These are phyloP conservation scores for Hydrozoanthus gracilis DNA, from an alignment of 92 coral and sea anemone genomes.

Conservation along the genomic window DNA sequence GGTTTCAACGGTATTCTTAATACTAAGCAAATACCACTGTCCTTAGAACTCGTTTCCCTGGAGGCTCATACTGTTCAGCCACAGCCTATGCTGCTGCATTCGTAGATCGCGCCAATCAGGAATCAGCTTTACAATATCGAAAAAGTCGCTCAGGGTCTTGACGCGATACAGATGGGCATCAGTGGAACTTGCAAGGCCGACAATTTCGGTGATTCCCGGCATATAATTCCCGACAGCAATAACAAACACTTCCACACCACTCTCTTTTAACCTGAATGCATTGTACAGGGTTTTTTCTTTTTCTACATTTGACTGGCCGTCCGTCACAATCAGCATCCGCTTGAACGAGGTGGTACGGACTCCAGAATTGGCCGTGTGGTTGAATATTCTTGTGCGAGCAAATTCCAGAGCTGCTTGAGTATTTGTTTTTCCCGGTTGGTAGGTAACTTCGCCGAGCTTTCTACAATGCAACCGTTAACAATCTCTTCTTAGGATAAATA, in stretches of 20 bases:
- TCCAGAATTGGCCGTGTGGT: constrained; percentile 46
- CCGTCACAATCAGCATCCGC: constrained; percentile 80
- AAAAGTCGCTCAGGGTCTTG: constrained; percentile 54
- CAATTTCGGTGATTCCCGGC: constrained; percentile 74
- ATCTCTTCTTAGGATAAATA: not conserved
- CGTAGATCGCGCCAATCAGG: constrained; percentile 35
- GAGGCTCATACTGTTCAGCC: not conserved
- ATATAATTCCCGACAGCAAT: constrained; percentile 76
- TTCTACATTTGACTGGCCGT: constrained; percentile 78
- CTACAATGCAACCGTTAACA: not conserved
- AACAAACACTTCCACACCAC: constrained; percentile 76
- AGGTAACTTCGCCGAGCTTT: not conserved
- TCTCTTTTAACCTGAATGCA: constrained; percentile 68
- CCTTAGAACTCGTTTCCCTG: not conserved
- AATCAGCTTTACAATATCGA: constrained; percentile 70
- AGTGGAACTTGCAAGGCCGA: constrained; percentile 71
- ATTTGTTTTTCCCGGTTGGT: constrained; percentile 63
- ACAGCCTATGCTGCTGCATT: not conserved
- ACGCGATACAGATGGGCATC: constrained; percentile 75
- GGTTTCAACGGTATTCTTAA: not conserved
- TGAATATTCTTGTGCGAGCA: constrained; percentile 59
- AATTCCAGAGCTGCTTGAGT: constrained; percentile 73
- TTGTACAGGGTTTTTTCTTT: constrained; percentile 65
- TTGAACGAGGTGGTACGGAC: constrained; percentile 56
- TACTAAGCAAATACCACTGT: not conserved